Base-by-base conservation (phyloP, 2,888 invertebrate genomes). In the Spialia ferax region DNA sequence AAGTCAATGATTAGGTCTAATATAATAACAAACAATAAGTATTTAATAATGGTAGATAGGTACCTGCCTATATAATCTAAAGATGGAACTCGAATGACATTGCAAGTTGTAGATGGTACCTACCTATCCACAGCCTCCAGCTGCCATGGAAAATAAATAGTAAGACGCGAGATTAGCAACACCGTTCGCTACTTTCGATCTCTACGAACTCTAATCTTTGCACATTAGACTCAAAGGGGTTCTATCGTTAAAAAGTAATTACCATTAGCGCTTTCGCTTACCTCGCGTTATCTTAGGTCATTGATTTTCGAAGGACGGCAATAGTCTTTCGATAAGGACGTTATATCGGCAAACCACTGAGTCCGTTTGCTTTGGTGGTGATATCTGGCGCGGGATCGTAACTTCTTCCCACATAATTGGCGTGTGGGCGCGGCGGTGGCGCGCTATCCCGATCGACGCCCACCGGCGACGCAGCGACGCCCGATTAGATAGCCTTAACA, bases 391-490 rank as follows among this genome's bases (percentile, higher is more conserved):
- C 74, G 81, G 85, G 83, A 93, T 91, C 92, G 89, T 87, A 87
- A 90, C 88, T 88, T 92, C 93, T 92, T 91, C 91, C 91, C 89
- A 91, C 91, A 91, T 93, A 93, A 93, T 93, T 91, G 92, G 92
- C 89, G 87, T 87, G 91, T 91, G 90, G 93, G 93, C 83, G 90
- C 90, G 86, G 86, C 83, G 84, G 81, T 84, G 87, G 82, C 81
- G 77, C 81, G 86, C 87, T 89, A 90, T 91, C 90, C 89, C 84
- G 88, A 89, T 90, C 86, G 85, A 86, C 91, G 89, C 91, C 93
- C 90, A 91, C 91, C 89, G 84, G 83, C 87, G 89, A 85, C 86
- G 89, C 85, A 78, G 82, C 83, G 86, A 86, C 87, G 85, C 86
- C 85, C 86, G 92, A 91, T 90, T 87, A 89, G 90, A 92, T 90